phyloP scores from a whole-genome alignment of 1,140 invertebrate species.

The Aphidius ervi region DNA sequence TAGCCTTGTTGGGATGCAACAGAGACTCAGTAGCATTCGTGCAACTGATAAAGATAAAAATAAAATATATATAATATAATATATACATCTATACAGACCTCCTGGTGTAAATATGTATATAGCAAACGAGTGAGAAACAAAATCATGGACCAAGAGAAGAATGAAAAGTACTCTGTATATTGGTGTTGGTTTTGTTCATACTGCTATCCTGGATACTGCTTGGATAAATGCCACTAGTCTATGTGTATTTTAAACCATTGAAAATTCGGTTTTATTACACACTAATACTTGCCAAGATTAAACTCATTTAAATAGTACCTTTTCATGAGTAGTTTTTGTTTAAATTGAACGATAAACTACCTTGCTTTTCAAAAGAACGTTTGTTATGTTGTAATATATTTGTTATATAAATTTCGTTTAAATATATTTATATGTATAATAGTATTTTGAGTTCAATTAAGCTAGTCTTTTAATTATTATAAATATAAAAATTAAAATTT shows the following conservation, averaged over 20 bases:
- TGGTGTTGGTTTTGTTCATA: neutral
- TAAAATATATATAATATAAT: neutral
- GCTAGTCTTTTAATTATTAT: too few species aligned
- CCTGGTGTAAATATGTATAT: neutral
- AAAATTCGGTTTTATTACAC: constrained; percentile 23
- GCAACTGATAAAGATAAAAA: neutral
- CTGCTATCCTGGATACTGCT: neutral
- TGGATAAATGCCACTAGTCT: neutral
- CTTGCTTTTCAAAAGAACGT: too few species aligned
- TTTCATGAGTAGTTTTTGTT: constrained; percentile 18
- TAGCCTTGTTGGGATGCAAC: constrained; percentile 19
- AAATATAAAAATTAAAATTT: too few species aligned
- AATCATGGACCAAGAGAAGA: too few species aligned
- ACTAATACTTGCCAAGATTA: constrained; percentile 18
- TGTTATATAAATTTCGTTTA: too few species aligned
- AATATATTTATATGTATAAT: too few species aligned
- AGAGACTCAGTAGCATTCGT: constrained; percentile 6
- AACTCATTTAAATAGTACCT: constrained; percentile 24
- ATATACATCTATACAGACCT: neutral
- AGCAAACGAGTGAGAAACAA: neutral
- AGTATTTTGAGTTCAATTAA: too few species aligned
- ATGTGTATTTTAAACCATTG: constrained; percentile 16
- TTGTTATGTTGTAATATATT: too few species aligned
- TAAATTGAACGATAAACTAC: constrained; percentile 11
- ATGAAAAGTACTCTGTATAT: too few species aligned